A percentile compares a stretch with the other conserved stretches of the same genome.
Evolutionary conservation across 1,140 invertebrate species (phyloP).

Genomic region (Caenorhabditis tropicalis): DNA sequence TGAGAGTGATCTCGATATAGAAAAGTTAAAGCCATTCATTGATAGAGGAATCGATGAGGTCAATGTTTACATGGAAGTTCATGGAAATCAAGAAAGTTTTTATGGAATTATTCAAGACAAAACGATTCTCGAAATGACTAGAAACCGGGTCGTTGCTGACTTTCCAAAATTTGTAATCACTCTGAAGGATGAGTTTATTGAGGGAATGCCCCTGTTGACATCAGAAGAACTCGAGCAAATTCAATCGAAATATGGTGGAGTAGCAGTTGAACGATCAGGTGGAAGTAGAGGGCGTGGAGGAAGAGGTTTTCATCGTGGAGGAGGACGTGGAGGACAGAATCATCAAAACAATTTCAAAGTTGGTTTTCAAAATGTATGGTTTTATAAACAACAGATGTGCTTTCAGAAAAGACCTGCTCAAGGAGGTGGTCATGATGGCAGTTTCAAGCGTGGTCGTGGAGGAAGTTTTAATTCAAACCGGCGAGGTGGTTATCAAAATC

Average conservation of each 20-base stretch:
- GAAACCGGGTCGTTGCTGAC: constrained; percentile 56
- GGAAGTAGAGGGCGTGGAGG: neutral
- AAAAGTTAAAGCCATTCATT: constrained; percentile 56
- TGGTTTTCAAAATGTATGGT: neutral
- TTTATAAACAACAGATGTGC: neutral
- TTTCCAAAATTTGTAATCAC: constrained; percentile 55
- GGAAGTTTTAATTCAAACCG: neutral
- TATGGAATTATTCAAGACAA: constrained; percentile 52
- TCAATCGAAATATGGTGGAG: neutral
- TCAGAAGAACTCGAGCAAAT: neutral
- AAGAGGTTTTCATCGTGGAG: constrained; percentile 3
- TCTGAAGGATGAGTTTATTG: constrained; percentile 43
- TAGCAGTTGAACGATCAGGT: neutral
- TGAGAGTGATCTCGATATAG: constrained; percentile 51
- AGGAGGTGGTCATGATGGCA: neutral
- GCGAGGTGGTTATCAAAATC: constrained; percentile 3
- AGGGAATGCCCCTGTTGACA: constrained; percentile 27
- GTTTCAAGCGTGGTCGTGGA: constrained; percentile 11
- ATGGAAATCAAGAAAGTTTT: constrained; percentile 44
- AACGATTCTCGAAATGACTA: constrained; percentile 54
- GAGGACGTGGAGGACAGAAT: neutral
- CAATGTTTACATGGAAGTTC: constrained; percentile 55
- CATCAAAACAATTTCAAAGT: constrained; percentile 1
- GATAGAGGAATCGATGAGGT: constrained; percentile 47
- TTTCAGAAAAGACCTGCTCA: neutral